phyloP scores from a whole-genome alignment of 2,888 invertebrate genomes.

The Nematopogon swammerdamellus region DNA sequence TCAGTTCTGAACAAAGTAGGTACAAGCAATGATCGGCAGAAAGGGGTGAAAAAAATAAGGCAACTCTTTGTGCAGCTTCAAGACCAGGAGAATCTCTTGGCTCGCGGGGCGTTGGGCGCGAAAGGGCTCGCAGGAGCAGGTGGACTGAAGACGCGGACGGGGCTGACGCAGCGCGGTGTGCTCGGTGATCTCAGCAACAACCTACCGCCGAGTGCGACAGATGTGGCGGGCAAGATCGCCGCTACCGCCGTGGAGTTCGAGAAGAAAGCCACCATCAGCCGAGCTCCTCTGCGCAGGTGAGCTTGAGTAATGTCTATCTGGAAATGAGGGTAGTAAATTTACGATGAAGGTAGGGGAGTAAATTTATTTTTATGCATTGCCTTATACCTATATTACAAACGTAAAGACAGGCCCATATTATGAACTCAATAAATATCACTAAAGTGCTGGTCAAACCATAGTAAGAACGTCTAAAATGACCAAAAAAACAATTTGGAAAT shows the following conservation, averaged over 20 bases:
- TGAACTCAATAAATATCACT: no score
- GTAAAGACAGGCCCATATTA: no score
- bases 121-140: background rate
- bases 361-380: no score
- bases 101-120: background rate
- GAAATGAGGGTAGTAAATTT: no score
- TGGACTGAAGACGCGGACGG: constrained; percentile 20
- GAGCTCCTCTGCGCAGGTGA: constrained; percentile 26
- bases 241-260: constrained; percentile 33
- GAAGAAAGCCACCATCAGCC: constrained; percentile 28
- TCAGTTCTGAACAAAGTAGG: no score
- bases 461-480: no score
- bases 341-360: no score
- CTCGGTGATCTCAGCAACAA: constrained; percentile 43
- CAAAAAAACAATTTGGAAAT: no score
- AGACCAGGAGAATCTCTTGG: background rate
- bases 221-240: constrained; percentile 29
- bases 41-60: no score
- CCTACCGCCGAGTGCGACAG: constrained; percentile 29
- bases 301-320: background rate
- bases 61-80: background rate
- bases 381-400: no score
- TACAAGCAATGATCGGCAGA: no score
- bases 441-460: no score
- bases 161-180: constrained; percentile 31